Evolutionary conservation across 2,113 vertebrate species (phyloP).

Genomic region (Thymallus thymallus): DNA sequence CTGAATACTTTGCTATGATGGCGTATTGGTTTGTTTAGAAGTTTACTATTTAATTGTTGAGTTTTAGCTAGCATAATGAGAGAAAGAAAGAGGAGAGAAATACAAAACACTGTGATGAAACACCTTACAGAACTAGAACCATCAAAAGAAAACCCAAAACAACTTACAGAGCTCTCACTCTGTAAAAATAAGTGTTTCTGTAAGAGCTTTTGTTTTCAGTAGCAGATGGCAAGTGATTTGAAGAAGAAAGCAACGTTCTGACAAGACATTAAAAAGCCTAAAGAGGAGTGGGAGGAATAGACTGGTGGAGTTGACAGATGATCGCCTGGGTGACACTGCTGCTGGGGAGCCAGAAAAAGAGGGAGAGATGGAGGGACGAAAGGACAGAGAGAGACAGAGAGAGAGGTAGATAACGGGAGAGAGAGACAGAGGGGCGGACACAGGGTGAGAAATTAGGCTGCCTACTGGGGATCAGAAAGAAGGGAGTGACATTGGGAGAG

Average conservation of each 20-base stretch:
- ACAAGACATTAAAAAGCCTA: neutral
- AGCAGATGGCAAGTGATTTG: neutral
- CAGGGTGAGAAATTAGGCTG: neutral
- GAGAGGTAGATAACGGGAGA: neutral
- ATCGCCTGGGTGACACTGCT: neutral
- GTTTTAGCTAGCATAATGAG: neutral
- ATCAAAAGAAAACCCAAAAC: neutral
- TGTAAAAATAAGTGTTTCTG: neutral
- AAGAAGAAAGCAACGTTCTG: neutral
- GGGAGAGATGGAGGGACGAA: neutral
- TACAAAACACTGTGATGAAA: too few relatives aligned
- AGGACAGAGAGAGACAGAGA: neutral
- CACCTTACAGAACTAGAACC: too few relatives aligned
- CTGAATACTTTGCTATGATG: too few relatives aligned
- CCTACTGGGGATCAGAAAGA: neutral
- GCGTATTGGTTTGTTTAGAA: too few relatives aligned
- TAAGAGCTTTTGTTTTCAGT: neutral
- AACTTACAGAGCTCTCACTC: neutral
- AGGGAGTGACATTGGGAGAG: neutral
- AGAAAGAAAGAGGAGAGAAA: neutral
- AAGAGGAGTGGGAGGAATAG: neutral
- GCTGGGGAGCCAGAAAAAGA: neutral
- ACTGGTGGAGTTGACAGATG: neutral
- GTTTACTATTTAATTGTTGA: too few relatives aligned
- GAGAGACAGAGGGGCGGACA: neutral